Base-by-base conservation (phyloP, 2,113 vertebrate genomes). In the Lates calcarifer region DNA sequence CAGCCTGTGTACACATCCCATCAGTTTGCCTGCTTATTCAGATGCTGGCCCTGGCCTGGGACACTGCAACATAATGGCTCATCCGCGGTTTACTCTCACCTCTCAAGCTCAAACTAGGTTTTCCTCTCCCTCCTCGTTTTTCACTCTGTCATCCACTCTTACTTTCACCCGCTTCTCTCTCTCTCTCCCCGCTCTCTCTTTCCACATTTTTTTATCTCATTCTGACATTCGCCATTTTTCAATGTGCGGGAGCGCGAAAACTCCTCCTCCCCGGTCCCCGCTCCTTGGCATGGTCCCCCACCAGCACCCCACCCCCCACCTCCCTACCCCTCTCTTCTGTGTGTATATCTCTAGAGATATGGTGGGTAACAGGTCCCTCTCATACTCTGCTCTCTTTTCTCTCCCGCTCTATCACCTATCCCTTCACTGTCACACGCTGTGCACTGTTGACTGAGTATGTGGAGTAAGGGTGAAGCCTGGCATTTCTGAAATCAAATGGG, bases 171-270 rank as follows among this genome's bases (percentile, higher is more conserved):
- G 43, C 85, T 89, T 81, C 87, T 84, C 87, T 79, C 75, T 71
- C 84, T 77, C 80, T 83, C 83, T 66, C 64, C 55, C 56, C 37
- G 14, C 74, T 83, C 79, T 55, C 73, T 72, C 88, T 55, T 75
- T 84, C 76, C 79, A 76, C 81, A 56, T 76, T 91, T 91, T 93
- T 93, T 91, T 69, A 94, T 94, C 93, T 94, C 83, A 73, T 87
- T 92, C 79, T 94, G 94, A 95, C 94, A 93, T 90, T 94, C 69
- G 80, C 93, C 91, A 94, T 94, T 95, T 95, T 95, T 95, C 94
- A 95, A 82, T 11, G 63, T 56, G 64, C 57, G 13, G 13, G 65
- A 58, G 77, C 33, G 45, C 64, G 35, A 84, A 91, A 89, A 90
- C 85, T 85, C 88, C 89, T 88, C 87, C 90, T 82, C 81, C 66